Percentiles rank a stretch among this genome's conserved stretches.
phyloP scores from a whole-genome alignment of 1,140 invertebrate genomes.

The Pseudomyrmex pallidus region DNA sequence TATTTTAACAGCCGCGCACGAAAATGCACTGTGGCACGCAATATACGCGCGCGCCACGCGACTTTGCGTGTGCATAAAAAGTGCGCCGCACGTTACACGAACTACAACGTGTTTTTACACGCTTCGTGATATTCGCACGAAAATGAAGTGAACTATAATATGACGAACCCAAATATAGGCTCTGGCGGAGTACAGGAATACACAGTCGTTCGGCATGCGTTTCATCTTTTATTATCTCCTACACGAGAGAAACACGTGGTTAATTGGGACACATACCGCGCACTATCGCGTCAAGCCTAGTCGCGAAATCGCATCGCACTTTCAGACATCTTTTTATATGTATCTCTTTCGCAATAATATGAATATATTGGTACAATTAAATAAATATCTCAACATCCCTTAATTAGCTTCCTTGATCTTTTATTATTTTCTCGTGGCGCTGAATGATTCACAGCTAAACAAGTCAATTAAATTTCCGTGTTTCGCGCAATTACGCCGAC shows the following conservation, averaged over 20 bases:
- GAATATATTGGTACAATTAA: no score
- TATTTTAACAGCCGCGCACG: constrained; percentile 48
- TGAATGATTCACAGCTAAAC: neutral
- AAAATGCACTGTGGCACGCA: constrained; percentile 10
- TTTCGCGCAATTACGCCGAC: neutral
- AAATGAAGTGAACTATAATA: neutral
- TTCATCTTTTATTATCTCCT: constrained; percentile 3
- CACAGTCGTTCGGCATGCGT: neutral
- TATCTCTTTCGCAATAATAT: no score
- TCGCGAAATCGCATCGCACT: neutral
- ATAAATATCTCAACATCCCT: no score
- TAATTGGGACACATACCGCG: constrained; percentile 21
- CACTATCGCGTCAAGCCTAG: neutral
- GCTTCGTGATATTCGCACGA: neutral
- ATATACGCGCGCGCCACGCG: constrained; percentile 44
- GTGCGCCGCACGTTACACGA: constrained; percentile 1
- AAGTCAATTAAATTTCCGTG: neutral
- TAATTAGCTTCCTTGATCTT: no score
- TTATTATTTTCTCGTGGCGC: neutral
- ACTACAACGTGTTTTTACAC: neutral
- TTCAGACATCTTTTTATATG: no score
- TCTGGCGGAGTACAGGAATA: neutral
- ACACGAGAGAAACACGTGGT: neutral
- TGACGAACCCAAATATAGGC: no score
- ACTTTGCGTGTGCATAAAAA: constrained; percentile 50